These are phyloP conservation scores for Psilanteris sp. DNA, from an alignment of 1,140 invertebrate species.

Conservation along the genomic window DNA sequence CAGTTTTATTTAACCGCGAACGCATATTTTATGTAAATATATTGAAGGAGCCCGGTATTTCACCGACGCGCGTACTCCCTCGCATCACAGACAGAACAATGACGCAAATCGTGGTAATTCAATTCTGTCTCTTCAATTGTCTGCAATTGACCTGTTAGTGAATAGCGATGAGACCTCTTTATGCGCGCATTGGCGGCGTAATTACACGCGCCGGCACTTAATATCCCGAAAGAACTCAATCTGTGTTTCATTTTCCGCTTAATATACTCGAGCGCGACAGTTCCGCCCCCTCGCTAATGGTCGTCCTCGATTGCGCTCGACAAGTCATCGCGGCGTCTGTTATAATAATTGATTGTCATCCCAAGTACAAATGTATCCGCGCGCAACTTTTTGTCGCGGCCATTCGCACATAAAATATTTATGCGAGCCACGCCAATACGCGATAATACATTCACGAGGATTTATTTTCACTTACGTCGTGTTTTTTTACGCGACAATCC, in stretches of 20 bases:
- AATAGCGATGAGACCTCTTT: slow-evolving; percentile 37
- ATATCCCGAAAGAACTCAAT: slow-evolving; percentile 17
- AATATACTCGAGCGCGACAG: slow-evolving; percentile 7
- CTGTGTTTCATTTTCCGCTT: slow-evolving; percentile 17
- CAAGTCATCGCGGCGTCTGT: neutral
- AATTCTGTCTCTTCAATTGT: slow-evolving; percentile 52
- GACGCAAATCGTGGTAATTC: slow-evolving; percentile 37
- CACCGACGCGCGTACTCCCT: slow-evolving; percentile 25
- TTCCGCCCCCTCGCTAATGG: neutral
- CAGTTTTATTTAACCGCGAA: slow-evolving; percentile 36
- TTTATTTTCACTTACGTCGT: slow-evolving; percentile 52
- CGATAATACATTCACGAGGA: slow-evolving; percentile 2
- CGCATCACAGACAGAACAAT: slow-evolving; percentile 44
- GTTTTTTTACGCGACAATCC: slow-evolving; percentile 17
- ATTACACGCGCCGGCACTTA: slow-evolving; percentile 22
- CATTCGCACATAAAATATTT: slow-evolving; percentile 9
- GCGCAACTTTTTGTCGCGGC: neutral
- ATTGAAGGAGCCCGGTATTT: slow-evolving; percentile 13
- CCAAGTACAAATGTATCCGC: neutral
- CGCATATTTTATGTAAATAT: slow-evolving; percentile 49
- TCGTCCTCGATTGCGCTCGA: neutral
- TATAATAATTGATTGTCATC: slow-evolving; percentile 3
- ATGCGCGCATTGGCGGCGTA: slow-evolving; percentile 10
- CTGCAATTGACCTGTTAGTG: slow-evolving; percentile 43
- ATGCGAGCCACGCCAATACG: slow-evolving; percentile 3